These are phyloP conservation scores for Regulus satrapa DNA, from an alignment of 2,113 vertebrate genomes.

Conservation along the genomic window DNA sequence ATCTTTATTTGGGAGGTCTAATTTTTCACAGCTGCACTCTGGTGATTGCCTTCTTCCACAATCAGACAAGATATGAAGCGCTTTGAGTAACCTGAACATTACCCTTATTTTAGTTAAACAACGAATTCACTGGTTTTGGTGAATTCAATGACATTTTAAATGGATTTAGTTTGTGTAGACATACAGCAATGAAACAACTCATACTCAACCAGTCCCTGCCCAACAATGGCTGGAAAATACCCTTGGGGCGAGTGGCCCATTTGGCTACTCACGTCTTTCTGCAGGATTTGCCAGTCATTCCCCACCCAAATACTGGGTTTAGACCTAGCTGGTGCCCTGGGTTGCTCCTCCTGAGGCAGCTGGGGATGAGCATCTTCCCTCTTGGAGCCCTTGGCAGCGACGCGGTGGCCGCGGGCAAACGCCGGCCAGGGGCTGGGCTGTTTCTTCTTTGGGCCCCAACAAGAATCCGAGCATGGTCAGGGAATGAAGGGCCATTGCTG, in stretches of 20 bases:
- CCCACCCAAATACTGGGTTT: neutral
- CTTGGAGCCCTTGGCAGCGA: fast-evolving
- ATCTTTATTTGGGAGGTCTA: neutral
- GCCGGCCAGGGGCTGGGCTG: neutral
- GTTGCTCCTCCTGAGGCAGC: fast-evolving
- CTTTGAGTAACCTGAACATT: neutral
- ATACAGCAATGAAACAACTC: neutral
- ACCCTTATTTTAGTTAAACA: neutral
- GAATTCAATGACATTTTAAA: neutral
- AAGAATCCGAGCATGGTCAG: neutral
- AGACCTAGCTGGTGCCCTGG: fast-evolving
- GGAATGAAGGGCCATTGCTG: neutral
- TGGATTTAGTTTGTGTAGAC: neutral
- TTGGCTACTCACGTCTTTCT: neutral
- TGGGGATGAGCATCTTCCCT: neutral
- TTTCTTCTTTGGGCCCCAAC: neutral
- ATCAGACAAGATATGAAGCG: neutral
- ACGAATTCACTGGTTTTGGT: neutral
- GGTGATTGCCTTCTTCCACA: neutral
- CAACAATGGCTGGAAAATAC: neutral
- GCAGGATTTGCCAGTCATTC: neutral
- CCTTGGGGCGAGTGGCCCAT: fast-evolving
- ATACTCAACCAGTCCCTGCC: neutral
- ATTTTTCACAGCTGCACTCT: neutral
- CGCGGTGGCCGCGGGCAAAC: fast-evolving